phyloP scores from a whole-genome alignment of 1,140 invertebrate species.

The Thaumatotibia leucotreta region DNA sequence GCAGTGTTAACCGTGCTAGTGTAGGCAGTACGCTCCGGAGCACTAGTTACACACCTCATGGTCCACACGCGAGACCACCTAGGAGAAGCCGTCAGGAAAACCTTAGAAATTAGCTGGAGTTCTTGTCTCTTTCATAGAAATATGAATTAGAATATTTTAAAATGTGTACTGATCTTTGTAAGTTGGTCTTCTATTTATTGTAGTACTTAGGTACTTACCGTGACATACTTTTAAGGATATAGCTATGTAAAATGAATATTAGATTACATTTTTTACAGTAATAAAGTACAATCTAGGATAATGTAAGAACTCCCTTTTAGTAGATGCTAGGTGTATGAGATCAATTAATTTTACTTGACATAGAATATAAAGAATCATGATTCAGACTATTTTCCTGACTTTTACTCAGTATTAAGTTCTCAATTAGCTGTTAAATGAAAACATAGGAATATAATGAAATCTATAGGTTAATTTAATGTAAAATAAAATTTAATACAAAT shows the following conservation, averaged over 20 bases:
- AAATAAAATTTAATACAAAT: constrained; percentile 54
- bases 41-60: constrained; percentile 69
- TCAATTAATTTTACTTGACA: constrained; percentile 42
- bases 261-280: constrained; percentile 55
- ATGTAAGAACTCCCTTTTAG: constrained; percentile 46
- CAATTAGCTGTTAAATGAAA: constrained; percentile 58
- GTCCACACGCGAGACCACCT: constrained; percentile 69
- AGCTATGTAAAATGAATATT: constrained; percentile 58
- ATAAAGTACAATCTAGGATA: constrained; percentile 73
- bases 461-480: constrained; percentile 60
- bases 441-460: constrained; percentile 49
- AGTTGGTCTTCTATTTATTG: constrained; percentile 71
- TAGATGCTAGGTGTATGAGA: constrained; percentile 56
- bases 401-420: constrained; percentile 71
- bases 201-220: constrained; percentile 70
- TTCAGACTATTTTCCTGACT: constrained; percentile 46
- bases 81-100: constrained; percentile 72
- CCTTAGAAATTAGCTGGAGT: constrained; percentile 59
- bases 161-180: constrained; percentile 71
- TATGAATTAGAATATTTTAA: constrained; percentile 55
- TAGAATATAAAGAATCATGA: constrained; percentile 50
- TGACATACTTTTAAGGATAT: constrained; percentile 64
- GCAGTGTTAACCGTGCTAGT: constrained; percentile 72
- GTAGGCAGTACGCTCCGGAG: constrained; percentile 75
- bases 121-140: constrained; percentile 48